Evolutionary conservation across 1,140 invertebrate genomes (phyloP).

Genomic region (Dendrolimus punctatus): DNA sequence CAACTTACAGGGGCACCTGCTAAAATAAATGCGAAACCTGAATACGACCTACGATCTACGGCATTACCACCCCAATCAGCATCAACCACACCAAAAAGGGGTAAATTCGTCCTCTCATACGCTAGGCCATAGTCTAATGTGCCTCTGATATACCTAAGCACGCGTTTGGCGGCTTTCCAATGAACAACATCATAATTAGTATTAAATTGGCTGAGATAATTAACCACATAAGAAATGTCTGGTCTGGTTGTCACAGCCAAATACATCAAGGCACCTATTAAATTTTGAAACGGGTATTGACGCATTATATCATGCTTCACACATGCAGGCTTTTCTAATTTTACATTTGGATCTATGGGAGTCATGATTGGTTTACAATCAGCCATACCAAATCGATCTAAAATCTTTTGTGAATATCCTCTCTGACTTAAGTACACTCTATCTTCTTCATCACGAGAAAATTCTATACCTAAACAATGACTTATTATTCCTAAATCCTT

Average conservation of each 20-base stretch:
- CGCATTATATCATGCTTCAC: slow-evolving; percentile 13
- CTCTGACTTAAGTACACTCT: slow-evolving; percentile 16
- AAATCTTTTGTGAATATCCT: slow-evolving; percentile 6
- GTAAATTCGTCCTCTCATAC: slow-evolving; percentile 15
- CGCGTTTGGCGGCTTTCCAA: slow-evolving; percentile 25
- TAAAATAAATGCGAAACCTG: slow-evolving; percentile 27
- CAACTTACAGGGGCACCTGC: slow-evolving; percentile 14
- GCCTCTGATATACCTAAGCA: slow-evolving; percentile 34
- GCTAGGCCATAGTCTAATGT: slow-evolving; percentile 17
- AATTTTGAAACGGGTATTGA: slow-evolving; percentile 19
- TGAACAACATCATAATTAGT: slow-evolving; percentile 20
- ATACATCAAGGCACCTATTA: slow-evolving; percentile 48
- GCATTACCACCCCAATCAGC: slow-evolving; percentile 35
- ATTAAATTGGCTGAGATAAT: slow-evolving; percentile 29
- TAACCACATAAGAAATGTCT: slow-evolving; percentile 36
- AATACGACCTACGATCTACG: slow-evolving; percentile 33
- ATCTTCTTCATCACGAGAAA: slow-evolving; percentile 12
- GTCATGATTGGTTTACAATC: slow-evolving; percentile 13
- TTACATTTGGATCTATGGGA: slow-evolving; percentile 11
- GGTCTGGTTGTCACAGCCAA: slow-evolving; percentile 37
- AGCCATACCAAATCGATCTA: slow-evolving; percentile 14
- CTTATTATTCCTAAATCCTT: slow-evolving; percentile 16
- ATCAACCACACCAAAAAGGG: slow-evolving; percentile 28
- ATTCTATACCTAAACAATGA: slow-evolving; percentile 17
- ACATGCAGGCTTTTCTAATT: slow-evolving; percentile 10